These are phyloP conservation scores for Cricetomys ansorgei DNA, from an alignment of 2,113 vertebrate genomes.

Conservation along the genomic window DNA sequence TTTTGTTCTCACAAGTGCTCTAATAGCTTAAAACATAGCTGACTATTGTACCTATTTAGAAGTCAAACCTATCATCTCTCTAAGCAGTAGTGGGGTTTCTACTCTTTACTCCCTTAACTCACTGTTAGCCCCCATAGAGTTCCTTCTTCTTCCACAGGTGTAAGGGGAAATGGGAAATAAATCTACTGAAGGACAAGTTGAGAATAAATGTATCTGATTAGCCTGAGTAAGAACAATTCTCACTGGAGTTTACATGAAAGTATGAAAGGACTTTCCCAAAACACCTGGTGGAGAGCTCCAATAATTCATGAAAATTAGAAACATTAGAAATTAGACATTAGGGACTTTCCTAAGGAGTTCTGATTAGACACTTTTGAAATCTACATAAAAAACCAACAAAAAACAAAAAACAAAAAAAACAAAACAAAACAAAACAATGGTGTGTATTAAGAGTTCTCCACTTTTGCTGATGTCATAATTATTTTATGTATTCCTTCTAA, in stretches of 20 bases:
- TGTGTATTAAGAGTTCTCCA: background rate
- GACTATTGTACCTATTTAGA: background rate
- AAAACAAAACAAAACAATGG: too few relatives aligned
- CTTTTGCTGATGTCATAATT: background rate
- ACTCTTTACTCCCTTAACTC: background rate
- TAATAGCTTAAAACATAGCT: background rate
- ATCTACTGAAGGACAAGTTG: background rate
- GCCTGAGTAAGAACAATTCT: background rate
- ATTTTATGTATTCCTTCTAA: background rate
- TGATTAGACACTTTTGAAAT: background rate
- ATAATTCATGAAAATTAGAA: background rate
- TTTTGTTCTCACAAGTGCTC: background rate
- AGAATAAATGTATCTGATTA: conserved; percentile 31
- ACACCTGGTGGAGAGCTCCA: background rate
- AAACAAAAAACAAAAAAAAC: too few relatives aligned
- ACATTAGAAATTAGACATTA: background rate
- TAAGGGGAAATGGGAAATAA: conserved; percentile 27
- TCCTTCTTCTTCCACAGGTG: background rate
- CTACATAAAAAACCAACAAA: background rate
- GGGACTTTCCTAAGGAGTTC: background rate
- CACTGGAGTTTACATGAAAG: background rate
- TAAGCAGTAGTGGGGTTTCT: background rate
- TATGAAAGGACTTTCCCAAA: background rate
- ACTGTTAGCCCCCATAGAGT: background rate
- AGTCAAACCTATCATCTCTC: background rate